These are phyloP conservation scores for Trachymyrmex cornetzi DNA, from an alignment of 1,140 invertebrate genomes.

Conservation along the genomic window DNA sequence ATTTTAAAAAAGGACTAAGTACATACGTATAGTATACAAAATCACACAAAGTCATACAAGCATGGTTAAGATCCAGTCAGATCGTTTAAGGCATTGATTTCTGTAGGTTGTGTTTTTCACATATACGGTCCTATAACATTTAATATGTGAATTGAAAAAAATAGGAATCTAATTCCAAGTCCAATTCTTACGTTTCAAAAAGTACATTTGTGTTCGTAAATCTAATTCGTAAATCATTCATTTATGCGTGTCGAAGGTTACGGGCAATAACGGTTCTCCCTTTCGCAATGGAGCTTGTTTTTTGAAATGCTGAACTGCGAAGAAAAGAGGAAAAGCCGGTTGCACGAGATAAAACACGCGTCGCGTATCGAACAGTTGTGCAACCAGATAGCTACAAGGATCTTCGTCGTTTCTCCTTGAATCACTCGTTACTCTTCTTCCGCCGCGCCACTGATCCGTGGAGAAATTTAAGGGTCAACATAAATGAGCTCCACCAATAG, in stretches of 20 bases:
- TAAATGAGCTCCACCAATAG: slow-evolving; percentile 47
- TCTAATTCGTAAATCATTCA: background rate
- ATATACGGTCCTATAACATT: no score
- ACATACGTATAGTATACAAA: no score
- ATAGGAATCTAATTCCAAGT: background rate
- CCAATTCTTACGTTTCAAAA: background rate
- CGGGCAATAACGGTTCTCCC: slow-evolving; percentile 13
- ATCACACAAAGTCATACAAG: no score
- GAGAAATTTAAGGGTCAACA: slow-evolving; percentile 67
- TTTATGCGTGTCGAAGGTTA: slow-evolving; percentile 29
- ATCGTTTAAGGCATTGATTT: no score
- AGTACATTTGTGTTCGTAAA: background rate
- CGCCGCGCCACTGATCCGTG: slow-evolving; percentile 10
- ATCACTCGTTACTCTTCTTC: background rate
- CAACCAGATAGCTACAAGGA: slow-evolving; percentile 55
- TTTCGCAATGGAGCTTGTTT: slow-evolving; percentile 18
- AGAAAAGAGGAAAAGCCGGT: slow-evolving; percentile 40
- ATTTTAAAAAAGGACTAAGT: no score
- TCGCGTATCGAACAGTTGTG: slow-evolving; percentile 34
- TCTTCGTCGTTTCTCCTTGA: slow-evolving; percentile 54
- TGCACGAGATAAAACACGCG: slow-evolving; percentile 27
- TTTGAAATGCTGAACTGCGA: slow-evolving; percentile 2
- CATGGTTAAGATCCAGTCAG: no score
- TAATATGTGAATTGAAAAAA: background rate
- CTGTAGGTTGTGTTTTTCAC: no score